Conservation (phyloP, 64 coral and sea anemone genomes). For the Catalaphyllia jardinei region DNA sequence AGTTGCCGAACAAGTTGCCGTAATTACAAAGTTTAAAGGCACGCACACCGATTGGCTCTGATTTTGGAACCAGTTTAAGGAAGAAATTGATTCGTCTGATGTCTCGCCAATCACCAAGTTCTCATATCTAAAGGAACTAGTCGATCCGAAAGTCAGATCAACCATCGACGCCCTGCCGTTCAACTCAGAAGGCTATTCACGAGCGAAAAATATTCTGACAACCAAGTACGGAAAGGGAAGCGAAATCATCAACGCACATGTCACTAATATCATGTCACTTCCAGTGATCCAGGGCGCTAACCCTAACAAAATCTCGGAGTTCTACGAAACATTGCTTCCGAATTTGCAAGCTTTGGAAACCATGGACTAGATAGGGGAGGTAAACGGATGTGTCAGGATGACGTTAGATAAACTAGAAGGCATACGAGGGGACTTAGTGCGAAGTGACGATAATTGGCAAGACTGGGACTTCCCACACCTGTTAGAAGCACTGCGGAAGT, state of each 20-base stretch:
- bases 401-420: slow-evolving; percentile 58
- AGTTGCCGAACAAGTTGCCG: too few species aligned
- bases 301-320: too few species aligned
- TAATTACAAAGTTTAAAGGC: slow-evolving; percentile 55
- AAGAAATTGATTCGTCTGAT: slow-evolving; percentile 54
- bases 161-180: too few species aligned
- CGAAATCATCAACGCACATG: slow-evolving; percentile 9
- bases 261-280: too few species aligned
- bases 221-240: background rate
- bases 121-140: too few species aligned
- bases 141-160: too few species aligned
- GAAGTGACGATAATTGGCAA: slow-evolving; percentile 55
- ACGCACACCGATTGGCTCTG: slow-evolving; percentile 41
- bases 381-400: slow-evolving; percentile 39
- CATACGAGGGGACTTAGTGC: slow-evolving; percentile 39
- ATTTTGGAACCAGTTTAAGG: slow-evolving; percentile 59
- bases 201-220: background rate
- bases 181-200: too few species aligned
- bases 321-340: too few species aligned
- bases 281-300: too few species aligned
- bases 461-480: slow-evolving; percentile 20
- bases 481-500: slow-evolving; percentile 33
- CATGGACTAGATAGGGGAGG: slow-evolving; percentile 44
- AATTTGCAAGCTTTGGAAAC: too few species aligned
- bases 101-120: slow-evolving; percentile 52